Percentiles rank a stretch among this genome's conserved stretches.
phyloP scores from a whole-genome alignment of 2,113 vertebrate genomes.

The Athene cunicularia region DNA sequence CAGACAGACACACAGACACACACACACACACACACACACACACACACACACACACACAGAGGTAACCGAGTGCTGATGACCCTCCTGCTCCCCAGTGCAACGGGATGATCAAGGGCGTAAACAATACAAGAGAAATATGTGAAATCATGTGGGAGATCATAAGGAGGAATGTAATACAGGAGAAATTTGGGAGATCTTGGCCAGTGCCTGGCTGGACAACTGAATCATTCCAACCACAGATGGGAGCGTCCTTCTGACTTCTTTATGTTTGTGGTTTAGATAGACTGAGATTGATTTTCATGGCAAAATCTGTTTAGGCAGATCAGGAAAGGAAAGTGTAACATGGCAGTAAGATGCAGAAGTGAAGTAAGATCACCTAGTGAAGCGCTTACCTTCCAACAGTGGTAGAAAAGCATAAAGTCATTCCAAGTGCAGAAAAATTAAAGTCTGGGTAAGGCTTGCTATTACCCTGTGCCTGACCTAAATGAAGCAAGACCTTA shows the following conservation, averaged over 20 bases:
- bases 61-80: too few relatives aligned
- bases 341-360: background rate
- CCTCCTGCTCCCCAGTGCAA: background rate
- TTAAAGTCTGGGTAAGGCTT: background rate
- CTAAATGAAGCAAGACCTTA: background rate
- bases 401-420: background rate
- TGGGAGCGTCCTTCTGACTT: too few relatives aligned
- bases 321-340: background rate
- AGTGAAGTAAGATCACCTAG: background rate
- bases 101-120: too few relatives aligned
- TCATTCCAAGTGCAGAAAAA: background rate
- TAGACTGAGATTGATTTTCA: background rate
- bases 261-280: background rate
- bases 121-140: rapidly evolving
- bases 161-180: rapidly evolving
- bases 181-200: too few relatives aligned
- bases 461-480: background rate
- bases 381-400: background rate
- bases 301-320: background rate
- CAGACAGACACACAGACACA: background rate
- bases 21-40: too few relatives aligned
- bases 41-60: background rate
- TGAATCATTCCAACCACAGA: background rate
- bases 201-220: background rate
- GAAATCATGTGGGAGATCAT: rapidly evolving